These are phyloP conservation scores for Stichopus chloronotus DNA, from an alignment of 35 echinoderm and acorn worm genomes.

Conservation along the genomic window DNA sequence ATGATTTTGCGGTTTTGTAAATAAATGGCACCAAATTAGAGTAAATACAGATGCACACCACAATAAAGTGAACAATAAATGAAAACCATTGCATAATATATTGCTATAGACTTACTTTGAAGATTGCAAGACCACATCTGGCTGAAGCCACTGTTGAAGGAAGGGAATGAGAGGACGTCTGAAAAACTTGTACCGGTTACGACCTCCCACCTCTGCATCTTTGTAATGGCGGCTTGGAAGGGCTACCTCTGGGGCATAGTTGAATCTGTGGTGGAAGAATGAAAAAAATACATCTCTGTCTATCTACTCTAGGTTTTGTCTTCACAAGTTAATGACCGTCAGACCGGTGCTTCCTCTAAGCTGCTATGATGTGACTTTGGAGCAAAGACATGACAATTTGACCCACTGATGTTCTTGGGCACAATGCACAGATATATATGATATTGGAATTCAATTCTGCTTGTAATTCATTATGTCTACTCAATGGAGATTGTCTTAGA, in stretches of 20 bases:
- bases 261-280: constrained; percentile 74
- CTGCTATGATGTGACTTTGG: too few species aligned
- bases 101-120: constrained; percentile 68
- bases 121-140: constrained; percentile 90
- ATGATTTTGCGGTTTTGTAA: too few species aligned
- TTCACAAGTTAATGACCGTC: not conserved
- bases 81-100: too few species aligned
- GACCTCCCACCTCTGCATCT: constrained; percentile 76
- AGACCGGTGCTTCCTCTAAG: not conserved
- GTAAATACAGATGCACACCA: too few species aligned
- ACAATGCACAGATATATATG: too few species aligned
- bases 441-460: too few species aligned
- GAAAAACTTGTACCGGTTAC: constrained; percentile 92
- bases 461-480: too few species aligned
- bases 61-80: too few species aligned
- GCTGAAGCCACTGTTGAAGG: constrained; percentile 89
- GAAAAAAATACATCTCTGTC: not conserved
- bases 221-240: constrained; percentile 58
- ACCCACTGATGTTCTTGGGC: too few species aligned
- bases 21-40: too few species aligned
- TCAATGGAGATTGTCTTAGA: too few species aligned
- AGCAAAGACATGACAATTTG: too few species aligned
- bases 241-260: constrained; percentile 88
- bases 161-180: constrained; percentile 96
- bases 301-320: not conserved